Base-by-base conservation (phyloP, 2,888 invertebrate species). In the Ischnura elegans region DNA sequence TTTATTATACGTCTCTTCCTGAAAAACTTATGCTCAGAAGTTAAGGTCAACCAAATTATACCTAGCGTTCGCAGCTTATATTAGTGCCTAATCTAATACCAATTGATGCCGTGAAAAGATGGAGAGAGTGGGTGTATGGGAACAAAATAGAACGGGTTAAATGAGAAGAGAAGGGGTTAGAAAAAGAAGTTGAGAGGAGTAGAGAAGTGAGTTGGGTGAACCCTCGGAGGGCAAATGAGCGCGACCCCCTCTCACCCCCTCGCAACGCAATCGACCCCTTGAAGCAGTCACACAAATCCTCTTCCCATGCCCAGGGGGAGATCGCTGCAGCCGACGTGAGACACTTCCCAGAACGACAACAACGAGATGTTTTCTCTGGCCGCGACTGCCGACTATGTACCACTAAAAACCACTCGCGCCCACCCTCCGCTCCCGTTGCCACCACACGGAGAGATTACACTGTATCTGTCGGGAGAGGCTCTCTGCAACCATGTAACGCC, bases 281-380 rank as follows among this genome's bases (percentile, higher is more conserved):
- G 66, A 66, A 29, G 66, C 66, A 66, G 29, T 66, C 66, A n/a
- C n/a, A n/a, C 5, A n/a, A 10, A 5, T 13, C 13, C 66, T 66
- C 29, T 29, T 29, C 29, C n/a, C 21, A 6, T 29, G 29, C 29
- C 5, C 21, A 61, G 6, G 29, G n/a, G 0, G 29, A 21, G 66
- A 66, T 66, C 66, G 66, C 66, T 66, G 29, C 5, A 29, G 66
- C n/a, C 66, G 66, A 66, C 66, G 29, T 66, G 66, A 66, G 66
- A 66, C 66, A 66, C 66, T 66, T 66, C 66, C 66, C 29, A 66
- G 66, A 66, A 29, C 66, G 66, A 66, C 66, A 66, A 66, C 66
- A 66, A 66, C 66, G 66, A 66, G 66, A n/a, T 66, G 66, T 66
- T 66, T 66, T 66, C 66, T 66, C 66, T 66, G 6, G n/a, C 29